phyloP scores from a whole-genome alignment of 1,140 invertebrate genomes.

The Drosophila navojoa region DNA sequence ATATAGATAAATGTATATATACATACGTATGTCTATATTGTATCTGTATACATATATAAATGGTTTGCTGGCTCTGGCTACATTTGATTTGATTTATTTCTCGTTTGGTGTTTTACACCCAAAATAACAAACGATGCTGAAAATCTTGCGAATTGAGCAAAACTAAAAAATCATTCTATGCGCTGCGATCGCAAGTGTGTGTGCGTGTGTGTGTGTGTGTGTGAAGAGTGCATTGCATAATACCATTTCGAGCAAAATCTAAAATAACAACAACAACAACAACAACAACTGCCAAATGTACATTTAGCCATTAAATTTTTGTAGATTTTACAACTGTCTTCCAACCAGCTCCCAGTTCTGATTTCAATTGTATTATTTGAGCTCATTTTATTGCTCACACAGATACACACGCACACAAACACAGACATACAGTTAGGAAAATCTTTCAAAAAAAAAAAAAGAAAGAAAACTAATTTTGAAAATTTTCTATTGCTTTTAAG shows the following conservation, averaged over 20 bases:
- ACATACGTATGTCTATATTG: slow-evolving; percentile 14
- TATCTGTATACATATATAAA: slow-evolving; percentile 58
- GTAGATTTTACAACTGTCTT: slow-evolving; percentile 51
- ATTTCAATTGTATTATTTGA: slow-evolving; percentile 29
- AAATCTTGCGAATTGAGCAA: slow-evolving; percentile 73
- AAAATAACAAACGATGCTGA: slow-evolving; percentile 77
- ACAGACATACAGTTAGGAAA: slow-evolving; percentile 16
- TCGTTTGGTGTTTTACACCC: slow-evolving; percentile 81
- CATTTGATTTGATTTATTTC: slow-evolving; percentile 82
- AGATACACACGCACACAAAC: background rate
- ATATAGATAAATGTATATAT: background rate
- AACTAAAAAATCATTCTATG: slow-evolving; percentile 67
- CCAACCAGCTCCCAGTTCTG: slow-evolving; percentile 23
- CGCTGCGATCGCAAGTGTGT: slow-evolving; percentile 33
- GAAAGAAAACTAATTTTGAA: background rate
- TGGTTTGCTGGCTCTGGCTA: slow-evolving; percentile 58
- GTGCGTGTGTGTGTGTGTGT: slow-evolving; percentile 35
- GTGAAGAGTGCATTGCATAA: slow-evolving; percentile 72
- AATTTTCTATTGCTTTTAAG: slow-evolving; percentile 34
- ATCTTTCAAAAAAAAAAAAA: too few species aligned
- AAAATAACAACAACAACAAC: slow-evolving; percentile 32
- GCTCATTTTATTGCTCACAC: slow-evolving; percentile 35
- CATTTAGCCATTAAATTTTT: slow-evolving; percentile 55
- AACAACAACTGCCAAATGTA: slow-evolving; percentile 45
- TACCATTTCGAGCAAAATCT: slow-evolving; percentile 71